Evolutionary conservation across 2,888 invertebrate genomes (phyloP).

Genomic region (Lasioglossum villosulum): DNA sequence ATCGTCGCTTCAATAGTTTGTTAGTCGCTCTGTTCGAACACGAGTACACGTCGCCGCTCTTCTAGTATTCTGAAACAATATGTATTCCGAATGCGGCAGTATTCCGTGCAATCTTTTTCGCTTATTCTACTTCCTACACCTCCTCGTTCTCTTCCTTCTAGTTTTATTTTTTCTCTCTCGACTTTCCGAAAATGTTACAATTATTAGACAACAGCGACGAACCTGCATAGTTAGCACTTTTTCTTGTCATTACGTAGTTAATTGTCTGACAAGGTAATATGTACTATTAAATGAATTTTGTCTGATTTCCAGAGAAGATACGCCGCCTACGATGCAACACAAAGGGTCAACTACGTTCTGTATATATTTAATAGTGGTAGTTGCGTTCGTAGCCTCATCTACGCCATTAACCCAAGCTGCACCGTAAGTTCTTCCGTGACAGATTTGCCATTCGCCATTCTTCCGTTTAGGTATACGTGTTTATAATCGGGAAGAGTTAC

Average conservation of each 20-base stretch:
- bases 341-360: conserved; percentile 72
- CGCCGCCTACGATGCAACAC: conserved; percentile 73
- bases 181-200: neutral
- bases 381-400: conserved; percentile 67
- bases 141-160: neutral
- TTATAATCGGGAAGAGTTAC: neutral
- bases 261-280: neutral
- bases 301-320: conserved; percentile 25
- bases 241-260: neutral
- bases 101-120: neutral
- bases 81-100: neutral
- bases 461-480: neutral
- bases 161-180: neutral
- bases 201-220: neutral
- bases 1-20: conserved; percentile 70
- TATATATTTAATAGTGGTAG: conserved; percentile 69
- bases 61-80: conserved; percentile 9
- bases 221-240: neutral
- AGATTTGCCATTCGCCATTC: neutral
- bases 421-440: conserved; percentile 61
- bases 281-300: neutral
- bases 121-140: neutral
- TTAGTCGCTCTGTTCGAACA: conserved; percentile 55
- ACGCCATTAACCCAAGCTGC: conserved; percentile 71
- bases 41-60: conserved; percentile 32